phyloP scores from a whole-genome alignment of 2,888 invertebrate genomes.

The Napeogenes inachia region DNA sequence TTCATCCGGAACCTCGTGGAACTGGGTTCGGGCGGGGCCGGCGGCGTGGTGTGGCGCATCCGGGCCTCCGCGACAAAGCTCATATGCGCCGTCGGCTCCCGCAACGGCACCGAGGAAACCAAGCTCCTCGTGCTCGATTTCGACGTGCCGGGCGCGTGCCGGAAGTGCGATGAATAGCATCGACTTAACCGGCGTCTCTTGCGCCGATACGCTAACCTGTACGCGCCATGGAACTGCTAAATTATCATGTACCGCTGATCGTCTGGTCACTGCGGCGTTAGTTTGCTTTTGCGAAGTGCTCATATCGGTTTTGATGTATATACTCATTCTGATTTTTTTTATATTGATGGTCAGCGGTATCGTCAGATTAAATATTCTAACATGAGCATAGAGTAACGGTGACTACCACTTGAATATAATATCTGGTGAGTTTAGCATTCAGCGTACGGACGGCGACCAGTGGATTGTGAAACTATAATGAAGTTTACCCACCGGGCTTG shows the following conservation, averaged over 20 bases:
- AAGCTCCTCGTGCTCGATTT: slow-evolving; percentile 98
- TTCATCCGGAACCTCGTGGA: slow-evolving; percentile 97
- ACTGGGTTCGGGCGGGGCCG: slow-evolving; percentile 95
- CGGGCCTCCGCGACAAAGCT: slow-evolving; percentile 95
- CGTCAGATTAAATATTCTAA: slow-evolving; percentile 16
- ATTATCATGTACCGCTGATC: not conserved
- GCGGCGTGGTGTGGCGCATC: slow-evolving; percentile 99
- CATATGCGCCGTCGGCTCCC: slow-evolving; percentile 98
- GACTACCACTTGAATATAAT: slow-evolving; percentile 7
- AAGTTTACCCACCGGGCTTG: slow-evolving; percentile 38
- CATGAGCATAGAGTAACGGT: not conserved
- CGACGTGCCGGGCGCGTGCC: slow-evolving; percentile 87
- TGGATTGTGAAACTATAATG: slow-evolving; percentile 33
- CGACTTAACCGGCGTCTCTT: slow-evolving; percentile 67
- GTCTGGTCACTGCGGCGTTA: not conserved
- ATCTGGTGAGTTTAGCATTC: slow-evolving; percentile 10
- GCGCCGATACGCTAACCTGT: slow-evolving; percentile 67
- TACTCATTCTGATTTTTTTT: slow-evolving; percentile 1
- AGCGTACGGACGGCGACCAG: slow-evolving; percentile 25
- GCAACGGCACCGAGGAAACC: slow-evolving; percentile 99
- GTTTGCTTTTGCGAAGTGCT: not conserved
- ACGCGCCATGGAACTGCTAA: slow-evolving; percentile 69
- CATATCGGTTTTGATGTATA: slow-evolving; percentile 8
- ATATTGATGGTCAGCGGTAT: not conserved
- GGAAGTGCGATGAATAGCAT: slow-evolving; percentile 77